Conservation (phyloP, 2,888 invertebrate species). For the Oscheius sp. region DNA sequence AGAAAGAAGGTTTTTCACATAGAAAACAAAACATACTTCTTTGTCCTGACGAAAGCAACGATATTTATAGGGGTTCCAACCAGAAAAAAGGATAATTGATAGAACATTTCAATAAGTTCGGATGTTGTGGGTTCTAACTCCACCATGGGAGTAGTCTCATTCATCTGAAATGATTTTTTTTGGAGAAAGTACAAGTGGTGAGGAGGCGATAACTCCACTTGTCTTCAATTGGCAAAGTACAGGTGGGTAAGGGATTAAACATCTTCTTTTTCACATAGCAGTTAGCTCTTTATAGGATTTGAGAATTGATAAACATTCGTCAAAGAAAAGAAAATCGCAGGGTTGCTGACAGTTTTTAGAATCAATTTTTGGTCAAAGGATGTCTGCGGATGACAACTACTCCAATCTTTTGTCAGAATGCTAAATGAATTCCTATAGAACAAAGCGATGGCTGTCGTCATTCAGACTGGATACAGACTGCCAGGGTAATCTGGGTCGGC, state of each 20-base stretch:
- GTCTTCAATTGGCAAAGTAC: not conserved
- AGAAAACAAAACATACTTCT: slow-evolving; percentile 45
- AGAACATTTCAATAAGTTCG: slow-evolving; percentile 66
- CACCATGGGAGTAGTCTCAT: slow-evolving; percentile 23
- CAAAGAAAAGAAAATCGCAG: no score
- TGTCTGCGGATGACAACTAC: no score
- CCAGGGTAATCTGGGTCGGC: no score
- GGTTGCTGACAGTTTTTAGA: no score
- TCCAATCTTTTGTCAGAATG: no score
- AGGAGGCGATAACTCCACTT: not conserved
- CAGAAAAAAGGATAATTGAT: slow-evolving; percentile 66
- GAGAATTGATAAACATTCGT: no score
- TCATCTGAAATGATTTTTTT: slow-evolving; percentile 9
- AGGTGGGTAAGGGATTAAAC: not conserved
- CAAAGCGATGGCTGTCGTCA: no score
- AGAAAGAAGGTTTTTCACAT: not conserved
- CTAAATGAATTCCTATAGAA: no score
- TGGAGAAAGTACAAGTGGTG: not conserved
- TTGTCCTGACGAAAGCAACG: slow-evolving; percentile 55
- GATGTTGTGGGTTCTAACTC: slow-evolving; percentile 55
- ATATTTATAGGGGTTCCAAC: slow-evolving; percentile 66
- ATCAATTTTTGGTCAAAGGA: no score
- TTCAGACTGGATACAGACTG: no score
- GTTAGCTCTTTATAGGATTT: no score
- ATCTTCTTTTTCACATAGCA: no score